Evolutionary conservation across 2,797 vertebrate species (phyloP).

Genomic region (Acipenser oxyrinchus): DNA sequence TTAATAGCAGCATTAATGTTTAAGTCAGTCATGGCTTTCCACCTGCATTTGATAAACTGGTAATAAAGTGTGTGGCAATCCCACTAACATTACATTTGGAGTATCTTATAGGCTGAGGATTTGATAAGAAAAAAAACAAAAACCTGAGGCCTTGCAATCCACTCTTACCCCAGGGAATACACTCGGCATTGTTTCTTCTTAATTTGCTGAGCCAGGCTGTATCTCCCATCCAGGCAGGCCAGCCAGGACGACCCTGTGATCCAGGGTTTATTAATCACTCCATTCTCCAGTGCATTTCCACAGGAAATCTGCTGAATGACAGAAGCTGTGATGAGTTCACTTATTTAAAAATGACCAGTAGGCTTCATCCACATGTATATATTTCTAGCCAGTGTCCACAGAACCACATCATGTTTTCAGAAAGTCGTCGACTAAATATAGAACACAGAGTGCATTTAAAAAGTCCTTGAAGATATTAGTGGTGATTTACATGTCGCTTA

Average conservation of each 20-base stretch:
- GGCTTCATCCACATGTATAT: too few relatives aligned
- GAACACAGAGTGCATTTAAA: too few relatives aligned
- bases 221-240: constrained; percentile 77
- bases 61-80: neutral
- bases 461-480: too few relatives aligned
- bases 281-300: constrained; percentile 36
- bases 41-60: neutral
- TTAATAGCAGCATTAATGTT: constrained; percentile 15
- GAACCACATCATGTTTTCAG: too few relatives aligned
- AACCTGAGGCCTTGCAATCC: constrained; percentile 4
- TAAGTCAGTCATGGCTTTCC: neutral
- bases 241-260: constrained; percentile 59
- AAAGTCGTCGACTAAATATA: too few relatives aligned
- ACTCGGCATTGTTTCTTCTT: constrained; percentile 73
- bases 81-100: neutral
- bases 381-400: too few relatives aligned
- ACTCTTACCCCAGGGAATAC: constrained; percentile 84
- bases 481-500: too few relatives aligned
- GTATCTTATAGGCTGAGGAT: neutral
- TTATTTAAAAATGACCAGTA: neutral
- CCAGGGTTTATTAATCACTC: constrained; percentile 29
- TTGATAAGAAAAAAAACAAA: neutral
- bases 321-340: neutral
- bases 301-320: constrained; percentile 67
- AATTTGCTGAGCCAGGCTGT: constrained; percentile 72